Evolutionary conservation across 1,140 invertebrate genomes (phyloP), one percentile per base, ranked within the genome.

Genomic region (Polypedilum vanderplanki): DNA sequence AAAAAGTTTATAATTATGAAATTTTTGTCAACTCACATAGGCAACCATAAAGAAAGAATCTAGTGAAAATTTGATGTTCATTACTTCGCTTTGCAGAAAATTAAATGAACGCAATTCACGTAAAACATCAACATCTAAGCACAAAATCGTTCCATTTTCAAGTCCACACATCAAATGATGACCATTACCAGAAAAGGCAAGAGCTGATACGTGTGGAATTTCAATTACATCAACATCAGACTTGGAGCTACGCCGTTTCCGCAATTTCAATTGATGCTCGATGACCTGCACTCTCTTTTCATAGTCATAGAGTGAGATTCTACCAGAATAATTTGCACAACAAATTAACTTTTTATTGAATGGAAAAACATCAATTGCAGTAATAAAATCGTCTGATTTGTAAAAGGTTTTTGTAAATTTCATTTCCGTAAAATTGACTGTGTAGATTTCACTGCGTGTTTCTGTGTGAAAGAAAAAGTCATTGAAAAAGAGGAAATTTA

Each of bases 151-250:
- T 18, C 65, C 65, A 70, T 70, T 70, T 70, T 70, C 17, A 9
- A 70, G 17, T 20, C 65, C 65, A 20, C 65, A 70, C 17, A 70
- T 20, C 5, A 70, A 22, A 70, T 70, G 65, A 20, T 70, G 65
- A 10, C 65, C 65, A 5, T 70, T 70, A 9, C 1, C 0, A 18
- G 65, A 70, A 70, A 18, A 70, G 9, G 17, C 17, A 18, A 70
- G 2, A 8, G 65, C 17, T 22, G 65, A 70, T 18, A 70, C 18
- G 10, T 70, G 65, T 12, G 65, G 65, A 7, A 70, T 70, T 22
- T 70, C 65, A 70, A 20, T 18, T 22, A 70, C 65, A 70, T 20
- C 65, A 20, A 70, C 5, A 70, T 70, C 65, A 18, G 65, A 70
- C 20, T 10, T 70, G 0, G 65, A 70, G 10, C 20, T 70, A 8